Evolutionary conservation across 2,113 vertebrate species (phyloP).

Genomic region (Pterocles orientalis): DNA sequence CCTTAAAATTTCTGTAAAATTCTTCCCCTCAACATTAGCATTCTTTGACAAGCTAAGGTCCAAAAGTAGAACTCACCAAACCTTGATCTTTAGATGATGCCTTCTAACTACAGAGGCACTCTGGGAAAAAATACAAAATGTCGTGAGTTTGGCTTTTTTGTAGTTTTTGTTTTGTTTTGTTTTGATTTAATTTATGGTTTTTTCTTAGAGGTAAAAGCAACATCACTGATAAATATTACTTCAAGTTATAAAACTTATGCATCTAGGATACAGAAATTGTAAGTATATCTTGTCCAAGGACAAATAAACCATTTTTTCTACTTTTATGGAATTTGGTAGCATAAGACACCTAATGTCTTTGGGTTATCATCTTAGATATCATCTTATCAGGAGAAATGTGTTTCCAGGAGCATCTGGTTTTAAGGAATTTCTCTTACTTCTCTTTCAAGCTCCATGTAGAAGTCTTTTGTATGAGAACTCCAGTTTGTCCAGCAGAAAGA

Average conservation of each 20-base stretch:
- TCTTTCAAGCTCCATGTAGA: constrained; percentile 54
- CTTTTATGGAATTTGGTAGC: background rate
- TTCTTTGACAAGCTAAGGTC: background rate
- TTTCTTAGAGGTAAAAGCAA: background rate
- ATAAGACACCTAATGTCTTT: background rate
- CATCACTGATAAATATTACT: background rate
- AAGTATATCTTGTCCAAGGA: background rate
- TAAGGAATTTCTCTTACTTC: constrained; percentile 41
- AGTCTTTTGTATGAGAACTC: constrained; percentile 30
- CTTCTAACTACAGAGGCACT: background rate
- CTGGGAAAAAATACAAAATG: background rate
- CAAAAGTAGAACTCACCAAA: background rate
- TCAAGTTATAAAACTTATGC: background rate
- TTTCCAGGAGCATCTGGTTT: constrained; percentile 43
- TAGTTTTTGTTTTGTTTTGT: background rate
- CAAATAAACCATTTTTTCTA: background rate
- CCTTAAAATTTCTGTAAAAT: background rate
- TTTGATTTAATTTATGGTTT: background rate
- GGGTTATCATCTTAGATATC: constrained; percentile 39
- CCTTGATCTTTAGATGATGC: background rate
- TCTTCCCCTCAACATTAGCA: background rate
- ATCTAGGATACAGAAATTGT: background rate
- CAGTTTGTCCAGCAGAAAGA: constrained; percentile 60
- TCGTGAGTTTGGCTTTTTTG: rapidly evolving
- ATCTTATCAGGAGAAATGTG: constrained; percentile 2